Evolutionary conservation across 2,888 invertebrate species (phyloP).

Genomic region (Empis livida): DNA sequence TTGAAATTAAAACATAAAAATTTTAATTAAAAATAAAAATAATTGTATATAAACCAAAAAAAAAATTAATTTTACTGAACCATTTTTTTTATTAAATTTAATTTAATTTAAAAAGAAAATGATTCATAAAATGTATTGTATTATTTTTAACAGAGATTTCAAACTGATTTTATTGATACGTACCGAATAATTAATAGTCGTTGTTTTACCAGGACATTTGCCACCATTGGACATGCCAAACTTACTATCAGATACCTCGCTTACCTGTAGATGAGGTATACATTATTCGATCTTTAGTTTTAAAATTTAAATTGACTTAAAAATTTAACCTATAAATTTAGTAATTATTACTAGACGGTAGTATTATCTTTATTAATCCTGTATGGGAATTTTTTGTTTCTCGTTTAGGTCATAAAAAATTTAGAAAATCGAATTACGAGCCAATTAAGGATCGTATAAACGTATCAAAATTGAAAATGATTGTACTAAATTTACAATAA

Average conservation of each 20-base stretch:
- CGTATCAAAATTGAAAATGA: too few relatives aligned
- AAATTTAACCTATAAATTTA: too few relatives aligned
- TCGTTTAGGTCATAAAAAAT: too few relatives aligned
- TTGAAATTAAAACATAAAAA: not conserved
- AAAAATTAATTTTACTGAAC: not conserved
- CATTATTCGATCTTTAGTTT: constrained; percentile 1
- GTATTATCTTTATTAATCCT: not conserved
- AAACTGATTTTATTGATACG: constrained; percentile 39
- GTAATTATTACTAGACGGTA: constrained; percentile 5
- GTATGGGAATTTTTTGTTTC: too few relatives aligned
- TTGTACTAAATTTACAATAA: too few relatives aligned
- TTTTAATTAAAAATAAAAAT: not conserved
- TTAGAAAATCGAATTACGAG: too few relatives aligned
- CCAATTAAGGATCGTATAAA: too few relatives aligned
- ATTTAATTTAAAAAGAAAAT: too few relatives aligned
- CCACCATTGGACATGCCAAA: constrained; percentile 23
- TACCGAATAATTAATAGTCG: constrained; percentile 38
- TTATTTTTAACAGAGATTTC: constrained; percentile 1
- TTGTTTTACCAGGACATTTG: constrained; percentile 36
- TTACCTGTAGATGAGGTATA: constrained; percentile 35
- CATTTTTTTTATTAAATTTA: too few relatives aligned
- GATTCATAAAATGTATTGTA: too few relatives aligned
- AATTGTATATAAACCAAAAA: not conserved
- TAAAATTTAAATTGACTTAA: not conserved
- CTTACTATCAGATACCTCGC: constrained; percentile 28